These are phyloP conservation scores for Uloborus plumipes DNA, from an alignment of 2,888 invertebrate genomes.

Conservation along the genomic window DNA sequence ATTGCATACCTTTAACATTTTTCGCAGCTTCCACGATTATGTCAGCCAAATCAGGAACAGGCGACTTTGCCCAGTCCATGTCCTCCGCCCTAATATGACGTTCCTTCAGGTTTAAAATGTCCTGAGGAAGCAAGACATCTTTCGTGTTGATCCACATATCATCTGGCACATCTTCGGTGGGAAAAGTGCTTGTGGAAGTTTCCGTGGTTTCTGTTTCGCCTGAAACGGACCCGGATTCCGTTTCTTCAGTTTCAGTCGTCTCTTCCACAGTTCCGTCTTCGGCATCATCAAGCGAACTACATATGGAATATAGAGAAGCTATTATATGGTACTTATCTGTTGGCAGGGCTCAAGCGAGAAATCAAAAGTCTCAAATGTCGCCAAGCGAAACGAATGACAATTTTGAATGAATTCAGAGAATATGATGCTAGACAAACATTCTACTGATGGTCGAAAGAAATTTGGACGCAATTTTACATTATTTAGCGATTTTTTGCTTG, in stretches of 20 bases:
- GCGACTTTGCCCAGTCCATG: slow-evolving; percentile 8
- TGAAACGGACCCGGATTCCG: background rate
- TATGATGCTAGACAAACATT: no score
- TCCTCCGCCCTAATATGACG: slow-evolving; percentile 31
- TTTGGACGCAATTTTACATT: no score
- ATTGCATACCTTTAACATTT: slow-evolving; percentile 17
- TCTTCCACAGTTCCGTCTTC: background rate
- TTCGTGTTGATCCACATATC: background rate
- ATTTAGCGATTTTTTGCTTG: no score
- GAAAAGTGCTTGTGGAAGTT: background rate
- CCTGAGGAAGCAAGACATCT: background rate
- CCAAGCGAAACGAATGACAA: no score
- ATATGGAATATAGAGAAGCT: no score
- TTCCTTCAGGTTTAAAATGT: slow-evolving; percentile 8
- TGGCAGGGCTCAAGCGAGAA: no score
- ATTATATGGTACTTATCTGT: no score
- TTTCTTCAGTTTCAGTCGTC: background rate
- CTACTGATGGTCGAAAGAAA: no score
- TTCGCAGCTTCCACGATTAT: slow-evolving; percentile 15
- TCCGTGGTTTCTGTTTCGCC: background rate
- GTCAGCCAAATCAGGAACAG: slow-evolving; percentile 18
- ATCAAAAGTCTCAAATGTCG: no score
- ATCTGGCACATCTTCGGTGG: background rate
- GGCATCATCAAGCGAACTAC: background rate
- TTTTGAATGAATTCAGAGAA: no score